phyloP scores from a whole-genome alignment of 23 tunicate genomes.

The Trididemnum clinides region DNA sequence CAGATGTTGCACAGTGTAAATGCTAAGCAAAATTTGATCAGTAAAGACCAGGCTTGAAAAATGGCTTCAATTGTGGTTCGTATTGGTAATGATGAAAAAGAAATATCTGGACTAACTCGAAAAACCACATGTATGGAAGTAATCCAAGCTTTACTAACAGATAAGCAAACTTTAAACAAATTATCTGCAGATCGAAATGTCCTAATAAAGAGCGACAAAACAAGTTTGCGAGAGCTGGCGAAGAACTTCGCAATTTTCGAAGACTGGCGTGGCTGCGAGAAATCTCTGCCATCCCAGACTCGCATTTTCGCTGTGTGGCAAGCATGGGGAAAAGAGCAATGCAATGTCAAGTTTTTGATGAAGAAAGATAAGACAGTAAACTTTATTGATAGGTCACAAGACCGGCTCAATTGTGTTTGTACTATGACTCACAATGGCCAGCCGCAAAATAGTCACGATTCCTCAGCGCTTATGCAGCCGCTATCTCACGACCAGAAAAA shows the following conservation, averaged over 20 bases:
- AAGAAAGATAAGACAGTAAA: slow-evolving; percentile 53
- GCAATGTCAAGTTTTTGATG: slow-evolving; percentile 80
- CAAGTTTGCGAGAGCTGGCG: slow-evolving; percentile 15
- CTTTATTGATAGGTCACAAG: slow-evolving; percentile 20
- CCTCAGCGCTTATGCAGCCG: slow-evolving; percentile 43
- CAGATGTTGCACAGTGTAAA: no score
- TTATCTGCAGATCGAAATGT: background rate
- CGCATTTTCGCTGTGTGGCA: slow-evolving; percentile 90
- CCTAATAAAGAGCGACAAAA: slow-evolving; percentile 1
- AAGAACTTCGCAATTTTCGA: slow-evolving; percentile 86
- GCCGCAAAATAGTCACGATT: background rate
- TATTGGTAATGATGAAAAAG: slow-evolving; percentile 80
- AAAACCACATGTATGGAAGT: slow-evolving; percentile 89
- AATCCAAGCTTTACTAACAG: slow-evolving; percentile 74
- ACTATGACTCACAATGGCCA: background rate
- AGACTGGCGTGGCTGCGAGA: slow-evolving; percentile 90
- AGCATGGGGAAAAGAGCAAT: slow-evolving; percentile 97
- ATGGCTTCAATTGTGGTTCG: slow-evolving; percentile 85
- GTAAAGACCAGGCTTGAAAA: no score
- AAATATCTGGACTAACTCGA: slow-evolving; percentile 82
- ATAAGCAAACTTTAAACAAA: slow-evolving; percentile 32
- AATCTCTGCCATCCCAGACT: slow-evolving; percentile 80
- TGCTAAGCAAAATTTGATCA: no score
- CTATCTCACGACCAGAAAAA: slow-evolving; percentile 73
- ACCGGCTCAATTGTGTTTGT: background rate